Evolutionary conservation across 2,888 invertebrate genomes (phyloP), one percentile per base, ranked within the genome.

Genomic region (Ctena decussata): DNA sequence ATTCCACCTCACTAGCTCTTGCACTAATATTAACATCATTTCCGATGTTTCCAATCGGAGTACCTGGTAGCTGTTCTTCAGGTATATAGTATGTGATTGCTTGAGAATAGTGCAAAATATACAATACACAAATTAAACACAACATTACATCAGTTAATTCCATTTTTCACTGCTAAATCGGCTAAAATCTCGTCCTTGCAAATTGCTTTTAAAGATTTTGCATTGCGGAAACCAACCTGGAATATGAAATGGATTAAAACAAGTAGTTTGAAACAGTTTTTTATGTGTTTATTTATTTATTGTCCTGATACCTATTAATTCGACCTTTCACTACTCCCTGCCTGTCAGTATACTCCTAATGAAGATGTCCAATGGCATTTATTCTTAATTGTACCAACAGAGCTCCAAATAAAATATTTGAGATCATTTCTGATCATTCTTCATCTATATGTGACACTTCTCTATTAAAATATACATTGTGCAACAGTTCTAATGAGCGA

Each of bases 11-110:
- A 57, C 85, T 87, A 11, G 87, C 87, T 11, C 78, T 30, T 1
- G 77, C 65, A 39, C 87, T 53, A 35, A 92, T 86, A 60, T 88
- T 83, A 44, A 84, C 85, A 75, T 89, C 89, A 18, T 60, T 60
- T 3, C 87, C 91, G 21, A 93, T 89, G 75, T 92, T 92, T 27
- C 92, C 93, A 1, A 93, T 85, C n/a, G 82, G 71, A 3, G 86
- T 88, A 5, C 80, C 82, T 24, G 79, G 80, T 11, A 87, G 73
- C 46, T 82, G 82, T 73, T 89, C 91, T 69, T 93, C 93, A 12
- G 82, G 81, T 27, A 90, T 72, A 1, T 76, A 41, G 69, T 91
- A 92, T 8, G 72, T 78, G 18, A 91, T 72, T 27, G 81, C 82
- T 18, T 86, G 77, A 1, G 86, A 86, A 65, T 86, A 86, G 46